These are phyloP conservation scores for Gallinago jamesoni DNA, from an alignment of 2,113 vertebrate species.

Conservation along the genomic window DNA sequence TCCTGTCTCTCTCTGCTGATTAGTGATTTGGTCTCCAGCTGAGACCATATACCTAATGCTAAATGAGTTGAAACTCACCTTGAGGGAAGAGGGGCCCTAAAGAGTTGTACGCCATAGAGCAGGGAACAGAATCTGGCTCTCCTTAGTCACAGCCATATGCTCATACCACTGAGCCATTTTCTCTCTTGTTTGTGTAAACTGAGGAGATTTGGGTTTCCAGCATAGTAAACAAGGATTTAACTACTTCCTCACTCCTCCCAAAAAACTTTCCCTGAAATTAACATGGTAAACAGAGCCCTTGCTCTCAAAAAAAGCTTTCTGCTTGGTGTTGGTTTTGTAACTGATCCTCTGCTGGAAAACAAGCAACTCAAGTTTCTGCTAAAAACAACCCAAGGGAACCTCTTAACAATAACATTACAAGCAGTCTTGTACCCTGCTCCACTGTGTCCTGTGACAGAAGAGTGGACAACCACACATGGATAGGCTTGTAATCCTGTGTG, in stretches of 20 bases:
- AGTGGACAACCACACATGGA: background rate
- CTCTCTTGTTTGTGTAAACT: background rate
- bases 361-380: constrained; percentile 2
- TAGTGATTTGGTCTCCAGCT: background rate
- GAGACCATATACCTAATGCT: background rate
- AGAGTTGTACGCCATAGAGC: background rate
- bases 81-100: background rate
- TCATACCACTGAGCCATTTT: background rate
- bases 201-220: background rate
- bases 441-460: background rate
- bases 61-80: background rate
- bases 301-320: background rate
- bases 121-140: background rate
- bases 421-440: background rate
- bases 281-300: background rate
- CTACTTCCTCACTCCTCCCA: constrained; percentile 9
- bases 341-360: background rate
- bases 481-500: background rate
- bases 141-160: background rate
- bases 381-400: background rate
- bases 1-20: background rate
- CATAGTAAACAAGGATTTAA: constrained; percentile 29
- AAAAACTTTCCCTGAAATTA: constrained; percentile 34
- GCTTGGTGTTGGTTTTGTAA: constrained; percentile 6
- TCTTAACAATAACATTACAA: background rate